Base-by-base conservation (phyloP, 2,797 vertebrate genomes). In the Sebastiscus albofasciatus region DNA sequence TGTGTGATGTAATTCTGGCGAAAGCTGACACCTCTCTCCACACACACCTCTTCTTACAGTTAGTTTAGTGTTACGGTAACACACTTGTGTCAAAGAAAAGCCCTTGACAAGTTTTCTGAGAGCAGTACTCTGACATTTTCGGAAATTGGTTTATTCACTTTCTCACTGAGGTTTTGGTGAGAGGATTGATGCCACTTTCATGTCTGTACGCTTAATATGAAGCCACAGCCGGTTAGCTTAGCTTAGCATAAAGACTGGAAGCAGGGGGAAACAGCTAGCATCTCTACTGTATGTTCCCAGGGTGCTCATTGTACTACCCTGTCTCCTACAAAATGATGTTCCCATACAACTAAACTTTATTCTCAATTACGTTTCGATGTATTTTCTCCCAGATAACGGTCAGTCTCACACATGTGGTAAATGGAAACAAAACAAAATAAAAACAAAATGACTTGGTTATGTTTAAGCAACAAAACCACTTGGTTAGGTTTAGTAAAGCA, bases 41-140 rank as follows among this genome's bases (percentile, higher is more conserved):
- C 24, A 65, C 14, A 65, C 22, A 54, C 16, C 10, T 79, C n/a
- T 66, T 58, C 11, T 46, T 59, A 29, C 10, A 18, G 12, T 74
- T 71, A 16, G 22, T 75, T 82, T 16, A 75, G 22, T 24, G 18
- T 71, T 60, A 61, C 7, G 2, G 20, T 34, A 62, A 31, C 1
- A 55, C 27, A 60, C 76, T 67, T 59, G 55, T 83, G 80, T 80
- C 49, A 56, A 83, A 71, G 29, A 60, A 59, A 81, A 64, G 5
- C 56, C n/a, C 20, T n/a, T 71, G 58, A 75, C 24, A 26, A 74
- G 33, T 80, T 82, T 84, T 73, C 20, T 26, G 10, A 8, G 10
- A 52, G 24, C 29, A 68, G 39, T 42, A 46, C 56, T 66, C 31
- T 62, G n/a, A 76, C 31, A 68, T 67, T 87, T 80, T 71, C 13